Conservation (phyloP, 2,113 vertebrate species). For the Cynocephalus volans region DNA sequence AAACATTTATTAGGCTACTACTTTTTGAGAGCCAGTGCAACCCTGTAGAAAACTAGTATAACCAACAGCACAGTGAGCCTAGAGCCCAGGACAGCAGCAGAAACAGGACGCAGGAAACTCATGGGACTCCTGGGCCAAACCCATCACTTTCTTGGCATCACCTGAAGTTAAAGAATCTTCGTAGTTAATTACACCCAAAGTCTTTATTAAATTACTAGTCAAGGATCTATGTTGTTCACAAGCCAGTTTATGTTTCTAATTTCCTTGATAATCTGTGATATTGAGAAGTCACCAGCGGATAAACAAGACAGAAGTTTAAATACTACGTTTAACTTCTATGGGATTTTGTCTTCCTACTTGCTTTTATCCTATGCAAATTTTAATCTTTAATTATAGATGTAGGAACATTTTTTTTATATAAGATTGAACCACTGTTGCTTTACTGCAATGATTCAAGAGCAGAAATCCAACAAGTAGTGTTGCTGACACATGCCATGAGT, state of each 20-base stretch:
- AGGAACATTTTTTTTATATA: neutral
- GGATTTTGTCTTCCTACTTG: neutral
- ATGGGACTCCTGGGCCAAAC: neutral
- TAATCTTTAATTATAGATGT: neutral
- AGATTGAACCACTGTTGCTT: neutral
- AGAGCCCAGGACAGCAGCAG: too few relatives aligned
- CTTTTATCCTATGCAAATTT: neutral
- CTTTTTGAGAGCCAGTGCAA: rapidly evolving
- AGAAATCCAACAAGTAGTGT: rapidly evolving
- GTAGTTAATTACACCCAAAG: neutral
- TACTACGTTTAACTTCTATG: neutral
- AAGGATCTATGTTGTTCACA: neutral
- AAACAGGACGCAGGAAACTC: too few relatives aligned
- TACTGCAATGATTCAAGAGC: neutral
- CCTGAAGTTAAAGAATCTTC: rapidly evolving
- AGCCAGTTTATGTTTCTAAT: neutral
- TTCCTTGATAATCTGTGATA: neutral
- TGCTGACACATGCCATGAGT: rapidly evolving
- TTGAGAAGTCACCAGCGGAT: neutral
- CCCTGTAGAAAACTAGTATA: rapidly evolving
- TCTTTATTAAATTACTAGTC: neutral
- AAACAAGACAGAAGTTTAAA: neutral
- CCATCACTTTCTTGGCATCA: neutral
- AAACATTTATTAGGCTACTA: neutral
- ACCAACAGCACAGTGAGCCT: neutral